Percentiles rank a stretch among this genome's conserved stretches.
Conservation (phyloP, 2,888 invertebrate genomes). For the Physocephala rufipes region DNA sequence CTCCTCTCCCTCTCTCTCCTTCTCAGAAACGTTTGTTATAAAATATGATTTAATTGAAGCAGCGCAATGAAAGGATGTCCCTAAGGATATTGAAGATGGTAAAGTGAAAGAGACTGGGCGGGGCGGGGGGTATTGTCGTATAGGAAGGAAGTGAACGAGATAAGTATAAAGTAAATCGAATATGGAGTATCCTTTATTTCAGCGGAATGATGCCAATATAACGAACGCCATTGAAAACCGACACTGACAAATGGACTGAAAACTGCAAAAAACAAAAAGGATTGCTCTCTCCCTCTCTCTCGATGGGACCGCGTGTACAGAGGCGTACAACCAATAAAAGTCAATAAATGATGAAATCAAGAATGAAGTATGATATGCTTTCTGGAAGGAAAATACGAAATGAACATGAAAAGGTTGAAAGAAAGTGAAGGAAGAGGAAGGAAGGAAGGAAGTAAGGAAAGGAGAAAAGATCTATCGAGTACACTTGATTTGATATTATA, state of each 20-base stretch:
- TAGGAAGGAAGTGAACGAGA: not conserved
- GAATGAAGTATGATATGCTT: not conserved
- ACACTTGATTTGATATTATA: constrained; percentile 6
- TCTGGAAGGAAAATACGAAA: no score
- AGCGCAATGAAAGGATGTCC: constrained; percentile 36
- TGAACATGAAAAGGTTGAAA: not conserved
- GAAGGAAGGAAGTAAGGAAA: not conserved
- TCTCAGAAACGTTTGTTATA: constrained; percentile 49
- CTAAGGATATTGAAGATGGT: constrained; percentile 20
- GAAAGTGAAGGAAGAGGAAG: not conserved
- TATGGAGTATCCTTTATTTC: not conserved
- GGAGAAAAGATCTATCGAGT: constrained; percentile 5
- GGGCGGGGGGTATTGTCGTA: not conserved
- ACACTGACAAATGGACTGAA: constrained; percentile 41
- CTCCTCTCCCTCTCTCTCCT: no score
- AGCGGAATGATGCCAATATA: constrained; percentile 21
- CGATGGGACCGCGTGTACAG: not conserved
- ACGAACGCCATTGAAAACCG: constrained; percentile 12
- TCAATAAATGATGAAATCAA: constrained; percentile 28
- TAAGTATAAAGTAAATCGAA: not conserved
- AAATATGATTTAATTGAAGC: constrained; percentile 51
- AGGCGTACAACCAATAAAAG: constrained; percentile 28
- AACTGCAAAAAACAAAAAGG: not conserved
- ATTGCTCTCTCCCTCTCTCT: no score
- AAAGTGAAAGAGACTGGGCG: not conserved